Conservation (phyloP, 2,113 vertebrate species). For the Nipponia nippon region DNA sequence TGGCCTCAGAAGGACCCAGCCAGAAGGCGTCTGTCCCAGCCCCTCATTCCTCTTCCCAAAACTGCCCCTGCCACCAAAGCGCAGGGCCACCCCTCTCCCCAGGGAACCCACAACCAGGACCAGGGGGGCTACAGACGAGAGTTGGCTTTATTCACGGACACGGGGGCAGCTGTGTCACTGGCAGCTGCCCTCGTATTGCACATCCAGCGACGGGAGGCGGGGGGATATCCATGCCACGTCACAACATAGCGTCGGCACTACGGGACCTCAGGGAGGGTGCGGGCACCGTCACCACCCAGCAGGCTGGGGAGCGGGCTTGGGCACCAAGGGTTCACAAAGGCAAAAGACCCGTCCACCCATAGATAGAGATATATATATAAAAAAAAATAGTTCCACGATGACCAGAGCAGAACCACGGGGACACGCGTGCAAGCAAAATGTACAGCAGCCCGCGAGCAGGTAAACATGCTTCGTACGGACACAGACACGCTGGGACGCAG, state of each 20-base stretch:
- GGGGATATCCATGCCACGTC: slow-evolving; percentile 78
- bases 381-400: slow-evolving; percentile 57
- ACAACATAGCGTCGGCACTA: slow-evolving; percentile 72
- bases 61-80: not conserved
- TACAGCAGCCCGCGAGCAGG: slow-evolving; percentile 56
- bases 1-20: not conserved
- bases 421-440: slow-evolving; percentile 62
- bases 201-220: slow-evolving; percentile 63
- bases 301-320: slow-evolving; percentile 21
- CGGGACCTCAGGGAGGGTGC: not conserved
- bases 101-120: slow-evolving; percentile 10
- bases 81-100: not conserved
- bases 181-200: slow-evolving; percentile 69
- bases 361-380: not conserved
- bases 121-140: slow-evolving; percentile 73
- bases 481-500: slow-evolving; percentile 49
- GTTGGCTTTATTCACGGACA: slow-evolving; percentile 80
- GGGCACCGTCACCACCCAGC: slow-evolving; percentile 51
- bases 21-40: not conserved
- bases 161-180: slow-evolving; percentile 66
- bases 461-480: slow-evolving; percentile 75
- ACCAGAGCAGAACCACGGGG: slow-evolving; percentile 53
- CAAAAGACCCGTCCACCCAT: slow-evolving; percentile 63
- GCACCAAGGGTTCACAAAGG: slow-evolving; percentile 57
- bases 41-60: not conserved